phyloP scores from a whole-genome alignment of 53 echinoderm and acorn worm genomes.

The Paracentrotus lividus region DNA sequence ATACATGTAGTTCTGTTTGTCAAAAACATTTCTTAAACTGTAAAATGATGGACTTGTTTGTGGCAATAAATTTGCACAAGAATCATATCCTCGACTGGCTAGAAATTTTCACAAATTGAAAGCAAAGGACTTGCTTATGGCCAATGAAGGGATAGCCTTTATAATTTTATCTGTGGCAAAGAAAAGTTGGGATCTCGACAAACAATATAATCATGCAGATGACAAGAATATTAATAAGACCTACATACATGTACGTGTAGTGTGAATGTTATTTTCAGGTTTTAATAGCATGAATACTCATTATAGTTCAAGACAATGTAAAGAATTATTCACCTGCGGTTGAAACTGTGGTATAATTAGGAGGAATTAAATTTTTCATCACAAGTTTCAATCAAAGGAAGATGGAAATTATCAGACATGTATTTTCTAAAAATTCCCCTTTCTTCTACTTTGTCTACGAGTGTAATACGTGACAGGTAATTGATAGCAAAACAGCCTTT shows the following conservation, averaged over 20 bases:
- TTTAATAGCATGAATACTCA: not conserved
- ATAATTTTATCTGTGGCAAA: no score
- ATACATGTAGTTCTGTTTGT: no score
- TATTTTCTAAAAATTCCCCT: not conserved
- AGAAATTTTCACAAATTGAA: no score
- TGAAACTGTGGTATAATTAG: not conserved
- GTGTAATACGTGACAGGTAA: not conserved
- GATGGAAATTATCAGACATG: not conserved
- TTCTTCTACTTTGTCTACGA: not conserved
- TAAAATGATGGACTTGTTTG: no score
- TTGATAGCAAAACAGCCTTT: not conserved
- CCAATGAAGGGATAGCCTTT: no score
- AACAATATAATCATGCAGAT: not conserved
- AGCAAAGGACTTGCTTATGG: no score
- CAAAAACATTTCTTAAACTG: no score
- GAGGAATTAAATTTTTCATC: not conserved
- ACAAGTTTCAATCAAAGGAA: not conserved
- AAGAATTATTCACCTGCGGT: not conserved
- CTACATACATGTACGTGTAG: not conserved
- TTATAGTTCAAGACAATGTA: not conserved
- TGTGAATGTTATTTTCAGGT: not conserved
- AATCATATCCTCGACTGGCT: no score
- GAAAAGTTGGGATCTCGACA: no score
- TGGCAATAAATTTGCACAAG: no score
- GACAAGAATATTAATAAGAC: not conserved